These are phyloP conservation scores for Ataeniobius toweri DNA, from an alignment of 2,797 vertebrate genomes.

Conservation along the genomic window DNA sequence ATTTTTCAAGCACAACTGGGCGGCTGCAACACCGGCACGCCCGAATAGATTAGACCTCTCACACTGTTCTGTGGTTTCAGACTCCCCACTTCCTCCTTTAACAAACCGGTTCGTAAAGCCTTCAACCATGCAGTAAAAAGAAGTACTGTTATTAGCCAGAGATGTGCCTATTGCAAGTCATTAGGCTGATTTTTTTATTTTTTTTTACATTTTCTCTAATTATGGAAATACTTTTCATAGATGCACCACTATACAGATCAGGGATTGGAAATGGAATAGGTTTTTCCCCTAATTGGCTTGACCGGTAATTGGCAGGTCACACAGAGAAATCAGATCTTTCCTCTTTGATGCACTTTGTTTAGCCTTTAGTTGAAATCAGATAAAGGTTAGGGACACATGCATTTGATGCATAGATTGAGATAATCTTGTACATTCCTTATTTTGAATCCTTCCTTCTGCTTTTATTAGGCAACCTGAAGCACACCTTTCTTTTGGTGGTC, in stretches of 20 bases:
- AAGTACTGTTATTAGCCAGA: conserved; percentile 1
- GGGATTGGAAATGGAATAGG: background rate
- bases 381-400: background rate
- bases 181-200: background rate
- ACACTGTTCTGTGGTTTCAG: conserved; percentile 61
- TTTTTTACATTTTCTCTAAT: background rate
- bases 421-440: background rate
- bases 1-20: conserved; percentile 61
- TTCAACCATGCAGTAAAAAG: conserved; percentile 22
- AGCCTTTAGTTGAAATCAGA: background rate
- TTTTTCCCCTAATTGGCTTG: background rate
- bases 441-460: background rate
- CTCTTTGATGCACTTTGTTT: background rate
- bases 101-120: conserved; percentile 30
- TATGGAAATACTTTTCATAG: background rate
- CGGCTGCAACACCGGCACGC: conserved; percentile 34
- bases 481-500: too few species aligned
- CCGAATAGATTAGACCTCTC: conserved; percentile 56
- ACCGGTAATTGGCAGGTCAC: background rate
- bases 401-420: background rate
- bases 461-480: too few species aligned
- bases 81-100: conserved; percentile 37
- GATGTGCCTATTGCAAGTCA: background rate
- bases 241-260: background rate
- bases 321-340: background rate